Percentiles rank a stretch among this genome's conserved stretches.
These are phyloP conservation scores for Amphibalanus amphitrite DNA, from an alignment of 1,140 invertebrate species.

Conservation along the genomic window DNA sequence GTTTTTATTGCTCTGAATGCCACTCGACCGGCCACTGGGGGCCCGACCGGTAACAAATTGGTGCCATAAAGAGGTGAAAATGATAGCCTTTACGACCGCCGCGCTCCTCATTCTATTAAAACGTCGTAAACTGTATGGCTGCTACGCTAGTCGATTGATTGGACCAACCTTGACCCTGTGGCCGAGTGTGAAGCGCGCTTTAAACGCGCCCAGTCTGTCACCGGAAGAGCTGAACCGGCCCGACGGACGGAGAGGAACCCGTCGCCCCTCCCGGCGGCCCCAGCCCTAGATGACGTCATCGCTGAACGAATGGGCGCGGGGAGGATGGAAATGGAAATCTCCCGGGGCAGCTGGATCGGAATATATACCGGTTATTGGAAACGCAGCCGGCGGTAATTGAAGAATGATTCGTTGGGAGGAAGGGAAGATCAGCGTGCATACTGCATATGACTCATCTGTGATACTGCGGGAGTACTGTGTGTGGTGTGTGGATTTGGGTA, in stretches of 20 bases:
- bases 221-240: background rate
- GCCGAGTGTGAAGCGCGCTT: background rate
- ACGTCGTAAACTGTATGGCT: background rate
- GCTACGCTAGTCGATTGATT: background rate
- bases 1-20: background rate
- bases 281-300: background rate
- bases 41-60: background rate
- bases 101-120: background rate
- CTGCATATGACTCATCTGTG: background rate
- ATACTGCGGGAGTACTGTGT: background rate
- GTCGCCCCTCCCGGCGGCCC: too few species aligned
- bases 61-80: slow-evolving; percentile 1
- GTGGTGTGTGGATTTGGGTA: too few species aligned
- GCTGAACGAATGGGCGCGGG: background rate
- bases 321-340: background rate
- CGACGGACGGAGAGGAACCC: too few species aligned
- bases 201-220: background rate
- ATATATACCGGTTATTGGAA: background rate
- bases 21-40: background rate
- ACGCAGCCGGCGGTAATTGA: background rate
- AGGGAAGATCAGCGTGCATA: background rate
- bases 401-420: background rate
- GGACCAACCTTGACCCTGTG: background rate
- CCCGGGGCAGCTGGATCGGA: background rate
- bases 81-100: background rate